Evolutionary conservation across 1,140 invertebrate species (phyloP), one percentile per base, ranked within the genome.

Genomic region (Bathynomus jamesi): DNA sequence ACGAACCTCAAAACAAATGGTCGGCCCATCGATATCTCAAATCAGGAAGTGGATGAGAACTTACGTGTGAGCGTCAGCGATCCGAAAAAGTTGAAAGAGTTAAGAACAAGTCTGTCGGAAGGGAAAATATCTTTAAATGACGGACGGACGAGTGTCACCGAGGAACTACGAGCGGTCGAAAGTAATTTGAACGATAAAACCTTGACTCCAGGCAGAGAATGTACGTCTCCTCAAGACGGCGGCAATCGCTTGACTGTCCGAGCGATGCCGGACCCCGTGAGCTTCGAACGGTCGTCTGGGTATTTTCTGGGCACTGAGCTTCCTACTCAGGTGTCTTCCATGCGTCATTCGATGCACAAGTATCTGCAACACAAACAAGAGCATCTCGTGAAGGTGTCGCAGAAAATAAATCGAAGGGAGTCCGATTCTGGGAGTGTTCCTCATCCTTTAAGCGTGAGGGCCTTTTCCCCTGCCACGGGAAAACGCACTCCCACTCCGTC

Each of bases 251-350:
- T 87, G 27, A 85, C 85, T 31, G 85, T 86, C 2, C 81, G 85
- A 21, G 84, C 84, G 27, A 86, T 86, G 84, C 73, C 85, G 25
- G 82, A 82, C 74, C 82, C 82, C 1, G 79, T 82, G 13, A 79
- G 78, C 24, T 77, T 80, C 29, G 71, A 77, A 60, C n/a, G 76
- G 28, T 73, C 72, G 11, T 67, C 76, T 61, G 68, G 62, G 8
- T 67, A 25, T 53, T 60, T 70, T 25, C 61, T 21, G 8, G 61
- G 68, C n/a, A 67, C 32, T 27, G 70, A 74, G 53, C 65, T 67
- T n/a, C 71, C 71, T 30, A 29, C 73, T 78, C 65, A 79, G 71
- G 66, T 81, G 76, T 70, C 72, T 60, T 77, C 76, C 71, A 81
- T 82, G 78, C 80, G 82, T 29, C 82, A 81, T 60, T 73, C 81